These are phyloP conservation scores for Lasioglossum malachurum DNA, from an alignment of 2,888 invertebrate genomes.

Conservation along the genomic window DNA sequence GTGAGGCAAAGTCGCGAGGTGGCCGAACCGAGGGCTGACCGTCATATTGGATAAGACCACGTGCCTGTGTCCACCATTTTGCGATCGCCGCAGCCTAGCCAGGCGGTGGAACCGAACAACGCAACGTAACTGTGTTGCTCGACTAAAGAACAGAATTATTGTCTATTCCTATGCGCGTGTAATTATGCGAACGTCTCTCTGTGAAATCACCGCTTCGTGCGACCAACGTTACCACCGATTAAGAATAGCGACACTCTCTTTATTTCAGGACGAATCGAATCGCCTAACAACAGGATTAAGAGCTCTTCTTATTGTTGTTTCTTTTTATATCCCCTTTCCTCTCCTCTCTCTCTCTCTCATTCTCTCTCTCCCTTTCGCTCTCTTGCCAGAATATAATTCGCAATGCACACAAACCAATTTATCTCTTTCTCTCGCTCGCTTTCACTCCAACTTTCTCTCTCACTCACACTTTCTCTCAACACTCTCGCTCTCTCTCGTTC, in stretches of 20 bases:
- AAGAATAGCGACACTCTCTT: conserved; percentile 50
- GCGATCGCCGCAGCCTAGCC: conserved; percentile 30
- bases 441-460: conserved; percentile 40
- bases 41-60: conserved; percentile 42
- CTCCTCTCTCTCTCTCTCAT: conserved; percentile 14
- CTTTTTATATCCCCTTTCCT: conserved; percentile 19
- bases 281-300: conserved; percentile 4
- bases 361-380: conserved; percentile 9
- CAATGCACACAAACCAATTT: conserved; percentile 38
- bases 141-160: conserved; percentile 77
- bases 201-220: conserved; percentile 56
- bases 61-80: neutral
- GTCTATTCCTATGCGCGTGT: conserved; percentile 71
- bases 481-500: conserved; percentile 21
- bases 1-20: conserved; percentile 31
- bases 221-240: conserved; percentile 68
- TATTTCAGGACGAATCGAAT: conserved; percentile 28
- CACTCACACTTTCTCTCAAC: conserved; percentile 36
- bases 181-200: conserved; percentile 31
- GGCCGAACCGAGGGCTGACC: conserved; percentile 36
- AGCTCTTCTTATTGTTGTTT: conserved; percentile 34
- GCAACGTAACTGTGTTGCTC: conserved; percentile 45
- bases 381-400: conserved; percentile 31
- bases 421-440: conserved; percentile 33
- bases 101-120: conserved; percentile 50